Percentiles rank a stretch among this genome's conserved stretches.
These are phyloP conservation scores for Pterostichus niger DNA, from an alignment of 2,888 invertebrate species.

Conservation along the genomic window DNA sequence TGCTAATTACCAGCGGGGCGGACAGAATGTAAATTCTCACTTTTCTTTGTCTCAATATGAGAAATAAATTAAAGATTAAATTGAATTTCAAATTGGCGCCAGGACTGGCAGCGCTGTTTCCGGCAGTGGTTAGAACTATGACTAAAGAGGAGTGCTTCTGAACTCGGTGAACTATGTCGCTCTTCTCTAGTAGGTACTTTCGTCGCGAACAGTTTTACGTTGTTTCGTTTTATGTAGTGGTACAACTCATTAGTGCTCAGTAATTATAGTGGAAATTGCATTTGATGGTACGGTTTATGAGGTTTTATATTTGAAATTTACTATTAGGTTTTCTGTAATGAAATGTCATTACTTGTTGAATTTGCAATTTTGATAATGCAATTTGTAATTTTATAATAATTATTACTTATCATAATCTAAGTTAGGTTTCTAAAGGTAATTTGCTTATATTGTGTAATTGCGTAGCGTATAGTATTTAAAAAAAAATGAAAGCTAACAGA, in stretches of 20 bases:
- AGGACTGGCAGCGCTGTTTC: neutral
- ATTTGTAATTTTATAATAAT: neutral
- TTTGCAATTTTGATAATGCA: too few relatives aligned
- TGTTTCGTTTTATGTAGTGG: neutral
- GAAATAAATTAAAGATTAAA: conserved; percentile 66
- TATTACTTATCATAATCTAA: too few relatives aligned
- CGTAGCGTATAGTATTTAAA: too few relatives aligned
- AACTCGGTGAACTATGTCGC: conserved; percentile 10
- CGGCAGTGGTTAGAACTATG: conserved; percentile 16
- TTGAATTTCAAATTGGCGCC: conserved; percentile 61
- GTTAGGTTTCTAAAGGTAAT: too few relatives aligned
- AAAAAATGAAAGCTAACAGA: too few relatives aligned
- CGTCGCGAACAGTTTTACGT: neutral
- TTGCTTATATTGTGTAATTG: too few relatives aligned
- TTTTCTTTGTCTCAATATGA: conserved; percentile 64
- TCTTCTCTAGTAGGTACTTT: neutral
- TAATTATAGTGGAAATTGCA: conserved; percentile 8
- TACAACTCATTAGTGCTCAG: neutral
- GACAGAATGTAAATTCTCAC: conserved; percentile 58
- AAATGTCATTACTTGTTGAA: too few relatives aligned
- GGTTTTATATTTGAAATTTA: conserved; percentile 14
- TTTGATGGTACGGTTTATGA: neutral
- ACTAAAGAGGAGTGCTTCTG: neutral
- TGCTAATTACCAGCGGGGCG: conserved; percentile 57
- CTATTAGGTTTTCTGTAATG: too few relatives aligned